A percentile compares a stretch with the other conserved stretches of the same genome.
phyloP scores from a whole-genome alignment of 2,113 vertebrate genomes.

The Uropsilus gracilis region DNA sequence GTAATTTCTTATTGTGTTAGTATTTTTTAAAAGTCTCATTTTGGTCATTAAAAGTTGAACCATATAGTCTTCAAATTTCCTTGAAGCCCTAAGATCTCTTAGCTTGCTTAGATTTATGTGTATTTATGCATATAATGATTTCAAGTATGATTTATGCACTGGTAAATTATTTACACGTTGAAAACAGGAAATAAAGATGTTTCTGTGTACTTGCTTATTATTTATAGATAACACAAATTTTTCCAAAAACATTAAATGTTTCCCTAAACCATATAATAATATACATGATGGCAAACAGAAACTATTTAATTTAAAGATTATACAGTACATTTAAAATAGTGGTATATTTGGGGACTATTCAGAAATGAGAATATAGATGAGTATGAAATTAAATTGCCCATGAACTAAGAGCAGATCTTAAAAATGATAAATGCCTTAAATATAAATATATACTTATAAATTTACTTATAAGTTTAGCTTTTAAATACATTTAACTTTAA shows the following conservation, averaged over 20 bases:
- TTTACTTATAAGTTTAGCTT: too few relatives aligned
- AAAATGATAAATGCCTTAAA: conserved; percentile 9
- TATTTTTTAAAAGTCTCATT: background rate
- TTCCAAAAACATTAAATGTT: conserved; percentile 15
- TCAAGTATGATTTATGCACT: conserved; percentile 12
- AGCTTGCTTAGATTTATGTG: background rate
- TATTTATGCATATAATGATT: background rate
- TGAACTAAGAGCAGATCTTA: background rate
- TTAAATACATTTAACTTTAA: too few relatives aligned
- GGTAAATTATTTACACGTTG: conserved; percentile 24
- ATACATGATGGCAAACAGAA: background rate
- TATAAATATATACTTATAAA: background rate
- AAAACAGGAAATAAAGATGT: conserved; percentile 18
- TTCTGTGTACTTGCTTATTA: background rate
- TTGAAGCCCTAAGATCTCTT: conserved; percentile 11
- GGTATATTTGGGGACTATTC: background rate
- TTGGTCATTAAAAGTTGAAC: background rate
- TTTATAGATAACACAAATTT: conserved; percentile 10
- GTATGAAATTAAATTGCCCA: background rate
- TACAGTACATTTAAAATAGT: background rate
- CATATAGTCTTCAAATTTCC: background rate
- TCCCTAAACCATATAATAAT: background rate
- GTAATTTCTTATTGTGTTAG: background rate
- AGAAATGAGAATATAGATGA: background rate
- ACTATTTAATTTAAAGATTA: background rate